Percentiles rank a stretch among this genome's conserved stretches.
These are phyloP conservation scores for Anolis apletophallus DNA, from an alignment of 2,797 vertebrate genomes.

Conservation along the genomic window DNA sequence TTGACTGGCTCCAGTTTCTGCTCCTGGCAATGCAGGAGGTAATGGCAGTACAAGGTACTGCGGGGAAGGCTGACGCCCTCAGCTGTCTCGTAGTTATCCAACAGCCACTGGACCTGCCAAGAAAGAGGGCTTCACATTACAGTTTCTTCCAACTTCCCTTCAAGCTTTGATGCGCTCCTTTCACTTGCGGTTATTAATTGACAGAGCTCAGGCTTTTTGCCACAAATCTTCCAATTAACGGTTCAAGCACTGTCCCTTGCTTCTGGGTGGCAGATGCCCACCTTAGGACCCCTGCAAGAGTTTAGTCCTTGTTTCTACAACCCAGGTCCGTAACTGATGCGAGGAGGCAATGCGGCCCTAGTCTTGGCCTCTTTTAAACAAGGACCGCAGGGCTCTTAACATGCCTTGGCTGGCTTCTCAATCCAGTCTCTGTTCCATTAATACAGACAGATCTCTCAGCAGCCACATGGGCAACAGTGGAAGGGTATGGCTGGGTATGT, in stretches of 20 bases:
- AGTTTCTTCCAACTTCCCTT: too few relatives aligned
- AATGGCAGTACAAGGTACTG: slow-evolving; percentile 95
- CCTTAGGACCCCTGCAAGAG: not conserved
- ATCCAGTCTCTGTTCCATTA: not conserved
- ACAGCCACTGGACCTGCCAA: slow-evolving; percentile 90
- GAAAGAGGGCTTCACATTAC: slow-evolving; percentile 3
- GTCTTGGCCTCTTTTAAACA: not conserved
- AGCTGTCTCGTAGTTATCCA: slow-evolving; percentile 93
- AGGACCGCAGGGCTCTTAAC: not conserved
- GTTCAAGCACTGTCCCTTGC: not conserved
- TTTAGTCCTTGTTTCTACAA: not conserved
- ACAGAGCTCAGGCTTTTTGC: not conserved
- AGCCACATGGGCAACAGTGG: not conserved
- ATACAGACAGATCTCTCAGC: not conserved
- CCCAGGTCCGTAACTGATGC: too few relatives aligned
- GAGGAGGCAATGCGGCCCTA: not conserved
- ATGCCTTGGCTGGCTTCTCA: not conserved
- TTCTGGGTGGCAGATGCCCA: not conserved
- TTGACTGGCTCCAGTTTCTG: slow-evolving; percentile 94
- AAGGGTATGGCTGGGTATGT: not conserved
- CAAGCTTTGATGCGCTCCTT: not conserved
- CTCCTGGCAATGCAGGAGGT: slow-evolving; percentile 93
- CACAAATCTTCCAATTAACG: not conserved
- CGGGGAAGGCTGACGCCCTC: slow-evolving; percentile 93
- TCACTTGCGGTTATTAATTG: not conserved